Conservation (phyloP, 1,140 invertebrate species). For the Dendroctonus ponderosae region DNA sequence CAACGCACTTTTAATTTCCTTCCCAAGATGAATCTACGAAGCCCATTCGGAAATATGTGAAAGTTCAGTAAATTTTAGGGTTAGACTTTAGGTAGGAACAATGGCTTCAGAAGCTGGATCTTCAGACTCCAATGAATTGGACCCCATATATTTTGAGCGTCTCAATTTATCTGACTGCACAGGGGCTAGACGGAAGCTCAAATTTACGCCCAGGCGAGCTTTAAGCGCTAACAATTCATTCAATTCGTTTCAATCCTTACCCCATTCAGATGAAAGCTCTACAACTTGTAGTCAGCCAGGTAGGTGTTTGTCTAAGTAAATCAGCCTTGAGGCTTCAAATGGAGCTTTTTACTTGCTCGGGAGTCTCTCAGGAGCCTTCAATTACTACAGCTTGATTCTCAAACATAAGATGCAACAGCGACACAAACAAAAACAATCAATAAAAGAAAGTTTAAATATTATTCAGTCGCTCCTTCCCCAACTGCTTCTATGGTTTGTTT, state of each 20-base stretch:
- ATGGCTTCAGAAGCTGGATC: conserved; percentile 2
- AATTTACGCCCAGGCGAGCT: conserved; percentile 39
- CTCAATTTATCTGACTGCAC: conserved; percentile 35
- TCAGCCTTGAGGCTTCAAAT: too few species aligned
- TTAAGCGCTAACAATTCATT: conserved; percentile 42
- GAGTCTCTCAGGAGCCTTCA: too few species aligned
- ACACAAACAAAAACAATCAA: too few species aligned
- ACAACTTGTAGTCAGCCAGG: conserved; percentile 25
- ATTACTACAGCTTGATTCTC: too few species aligned
- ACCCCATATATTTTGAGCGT: conserved; percentile 6
- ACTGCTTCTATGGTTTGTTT: too few species aligned
- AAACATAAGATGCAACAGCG: too few species aligned
- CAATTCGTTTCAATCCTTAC: conserved; percentile 35
- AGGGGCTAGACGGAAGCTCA: conserved; percentile 25
- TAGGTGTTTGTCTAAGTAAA: neutral
- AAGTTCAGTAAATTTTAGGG: neutral
- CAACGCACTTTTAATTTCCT: too few species aligned
- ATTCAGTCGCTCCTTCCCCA: too few species aligned
- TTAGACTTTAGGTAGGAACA: neutral
- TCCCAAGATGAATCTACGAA: too few species aligned
- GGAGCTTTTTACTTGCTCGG: too few species aligned
- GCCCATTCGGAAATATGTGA: too few species aligned
- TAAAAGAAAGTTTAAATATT: too few species aligned
- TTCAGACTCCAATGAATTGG: conserved; percentile 14
- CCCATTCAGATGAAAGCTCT: conserved; percentile 40